A percentile compares a stretch with the other conserved stretches of the same genome.
These are phyloP conservation scores for Phrynosoma blainvillii DNA, from an alignment of 2,113 vertebrate species.

Conservation along the genomic window DNA sequence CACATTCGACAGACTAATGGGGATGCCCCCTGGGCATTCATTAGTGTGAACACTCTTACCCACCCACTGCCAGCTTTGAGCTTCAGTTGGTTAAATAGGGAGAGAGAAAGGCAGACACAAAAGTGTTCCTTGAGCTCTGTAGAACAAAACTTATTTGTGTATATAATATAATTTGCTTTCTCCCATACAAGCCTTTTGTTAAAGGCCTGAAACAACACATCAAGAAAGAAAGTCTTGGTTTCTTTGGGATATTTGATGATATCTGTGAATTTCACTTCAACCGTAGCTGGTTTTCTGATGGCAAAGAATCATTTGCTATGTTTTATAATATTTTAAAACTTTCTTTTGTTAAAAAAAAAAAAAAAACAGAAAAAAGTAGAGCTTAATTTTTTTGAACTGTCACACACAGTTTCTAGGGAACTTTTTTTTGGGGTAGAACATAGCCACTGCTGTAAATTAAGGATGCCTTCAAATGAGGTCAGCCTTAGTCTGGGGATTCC, in stretches of 20 bases:
- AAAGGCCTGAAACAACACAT: neutral
- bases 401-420: neutral
- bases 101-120: neutral
- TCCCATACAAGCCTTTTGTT: neutral
- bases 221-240: neutral
- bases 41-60: neutral
- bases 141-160: neutral
- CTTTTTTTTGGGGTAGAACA: neutral
- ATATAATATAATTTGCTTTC: neutral
- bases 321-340: neutral
- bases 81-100: neutral
- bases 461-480: neutral
- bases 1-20: neutral
- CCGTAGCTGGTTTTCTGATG: neutral
- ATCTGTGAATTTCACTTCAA: neutral
- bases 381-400: neutral
- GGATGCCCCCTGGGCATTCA: neutral
- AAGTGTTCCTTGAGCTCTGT: neutral
- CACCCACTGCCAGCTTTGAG: neutral
- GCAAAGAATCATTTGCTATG: neutral
- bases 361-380: no score
- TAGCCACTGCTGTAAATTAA: neutral
- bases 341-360: neutral
- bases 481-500: neutral
- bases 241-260: neutral